Conservation (phyloP, 2,797 vertebrate genomes). For the Muscicapa striata region DNA sequence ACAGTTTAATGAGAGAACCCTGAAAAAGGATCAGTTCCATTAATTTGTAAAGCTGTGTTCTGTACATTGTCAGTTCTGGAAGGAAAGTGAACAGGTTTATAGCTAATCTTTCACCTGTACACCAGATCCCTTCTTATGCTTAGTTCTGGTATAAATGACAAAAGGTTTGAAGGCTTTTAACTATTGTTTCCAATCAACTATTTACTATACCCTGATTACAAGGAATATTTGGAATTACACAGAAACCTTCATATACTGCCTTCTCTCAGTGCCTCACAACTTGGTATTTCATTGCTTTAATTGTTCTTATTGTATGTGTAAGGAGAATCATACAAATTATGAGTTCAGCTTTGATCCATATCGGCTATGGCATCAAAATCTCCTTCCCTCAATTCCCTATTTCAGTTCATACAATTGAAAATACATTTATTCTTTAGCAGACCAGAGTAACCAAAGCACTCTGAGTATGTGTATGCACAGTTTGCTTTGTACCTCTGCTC, state of each 20-base stretch:
- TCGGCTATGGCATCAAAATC: not conserved
- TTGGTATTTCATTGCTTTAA: not conserved
- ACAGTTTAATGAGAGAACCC: not conserved
- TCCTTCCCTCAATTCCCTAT: not conserved
- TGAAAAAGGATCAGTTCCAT: not conserved
- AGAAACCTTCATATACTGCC: not conserved
- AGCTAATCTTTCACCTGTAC: not conserved
- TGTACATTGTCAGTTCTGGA: not conserved
- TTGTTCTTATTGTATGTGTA: not conserved
- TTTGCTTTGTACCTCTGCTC: not conserved
- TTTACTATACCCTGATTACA: not conserved
- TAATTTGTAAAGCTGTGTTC: not conserved
- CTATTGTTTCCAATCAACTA: not conserved
- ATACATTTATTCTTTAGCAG: not conserved
- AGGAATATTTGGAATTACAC: not conserved
- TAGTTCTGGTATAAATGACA: not conserved
- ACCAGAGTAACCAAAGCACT: not conserved
- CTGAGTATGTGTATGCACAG: not conserved
- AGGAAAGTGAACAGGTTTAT: not conserved
- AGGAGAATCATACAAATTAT: not conserved
- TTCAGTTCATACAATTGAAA: not conserved
- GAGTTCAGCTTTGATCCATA: not conserved
- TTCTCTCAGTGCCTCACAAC: not conserved
- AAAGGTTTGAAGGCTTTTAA: not conserved
- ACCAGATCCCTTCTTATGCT: not conserved